phyloP scores from a whole-genome alignment of 2,888 invertebrate species.

The Falcaria lacertinaria region DNA sequence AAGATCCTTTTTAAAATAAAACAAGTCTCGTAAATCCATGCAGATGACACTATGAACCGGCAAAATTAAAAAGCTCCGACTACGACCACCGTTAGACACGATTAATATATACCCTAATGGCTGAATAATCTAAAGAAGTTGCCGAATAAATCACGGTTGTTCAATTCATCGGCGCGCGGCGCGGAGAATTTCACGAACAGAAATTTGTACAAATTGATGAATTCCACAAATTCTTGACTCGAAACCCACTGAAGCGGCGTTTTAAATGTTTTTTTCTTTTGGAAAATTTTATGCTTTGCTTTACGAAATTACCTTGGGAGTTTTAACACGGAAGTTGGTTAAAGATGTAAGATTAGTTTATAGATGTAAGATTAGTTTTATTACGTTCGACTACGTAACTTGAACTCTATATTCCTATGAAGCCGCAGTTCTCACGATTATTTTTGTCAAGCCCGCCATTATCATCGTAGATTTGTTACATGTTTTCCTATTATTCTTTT shows the following conservation, averaged over 20 bases:
- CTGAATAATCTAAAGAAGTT: slow-evolving; percentile 47
- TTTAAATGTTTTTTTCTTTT: slow-evolving; percentile 40
- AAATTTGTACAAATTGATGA: slow-evolving; percentile 66
- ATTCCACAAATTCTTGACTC: slow-evolving; percentile 53
- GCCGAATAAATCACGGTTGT: slow-evolving; percentile 59
- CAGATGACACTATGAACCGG: neutral
- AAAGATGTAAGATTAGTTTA: neutral
- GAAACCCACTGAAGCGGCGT: slow-evolving; percentile 34
- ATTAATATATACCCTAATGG: slow-evolving; percentile 9
- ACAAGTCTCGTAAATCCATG: neutral
- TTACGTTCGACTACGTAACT: no score
- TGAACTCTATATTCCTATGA: no score
- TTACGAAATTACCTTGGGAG: neutral
- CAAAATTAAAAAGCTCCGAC: neutral
- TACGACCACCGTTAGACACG: neutral
- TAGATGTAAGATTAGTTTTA: no score
- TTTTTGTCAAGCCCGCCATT: no score
- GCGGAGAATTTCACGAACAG: slow-evolving; percentile 49
- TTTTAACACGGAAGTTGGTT: neutral
- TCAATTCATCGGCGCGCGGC: slow-evolving; percentile 59
- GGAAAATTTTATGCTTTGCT: slow-evolving; percentile 15
- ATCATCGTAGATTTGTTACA: no score
- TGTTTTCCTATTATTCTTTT: no score
- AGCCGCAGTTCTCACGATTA: no score
- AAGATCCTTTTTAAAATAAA: no score